A percentile compares a stretch with the other conserved stretches of the same genome.
Evolutionary conservation across 2,797 vertebrate species (phyloP).

Genomic region (Acanthurus leucopareius): DNA sequence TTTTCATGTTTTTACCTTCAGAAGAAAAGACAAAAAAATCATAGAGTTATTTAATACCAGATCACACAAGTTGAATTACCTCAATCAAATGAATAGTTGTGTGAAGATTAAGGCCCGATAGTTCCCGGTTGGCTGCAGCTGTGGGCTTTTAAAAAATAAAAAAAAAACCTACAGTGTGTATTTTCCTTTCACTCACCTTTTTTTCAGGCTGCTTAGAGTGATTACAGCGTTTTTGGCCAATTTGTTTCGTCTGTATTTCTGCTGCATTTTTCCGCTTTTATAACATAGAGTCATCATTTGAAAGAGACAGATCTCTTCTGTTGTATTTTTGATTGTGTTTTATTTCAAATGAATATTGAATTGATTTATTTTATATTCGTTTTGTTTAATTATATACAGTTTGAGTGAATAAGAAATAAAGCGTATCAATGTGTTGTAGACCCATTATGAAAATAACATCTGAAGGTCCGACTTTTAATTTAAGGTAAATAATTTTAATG

Average conservation of each 20-base stretch:
- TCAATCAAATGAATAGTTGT: background rate
- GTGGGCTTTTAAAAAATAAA: conserved; percentile 2
- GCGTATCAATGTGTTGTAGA: background rate
- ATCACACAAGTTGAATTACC: background rate
- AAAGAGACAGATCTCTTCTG: background rate
- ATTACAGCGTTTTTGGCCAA: background rate
- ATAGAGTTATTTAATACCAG: background rate
- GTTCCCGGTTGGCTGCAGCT: conserved; percentile 30
- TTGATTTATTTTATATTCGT: conserved; percentile 6
- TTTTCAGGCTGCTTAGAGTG: conserved; percentile 20
- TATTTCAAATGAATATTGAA: too few relatives aligned
- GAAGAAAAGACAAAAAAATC: background rate
- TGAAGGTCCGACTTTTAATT: background rate
- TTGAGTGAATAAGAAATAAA: background rate
- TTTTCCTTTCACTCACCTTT: conserved; percentile 41
- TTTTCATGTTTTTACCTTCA: conserved; percentile 19
- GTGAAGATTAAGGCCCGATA: background rate
- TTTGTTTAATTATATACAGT: conserved; percentile 8
- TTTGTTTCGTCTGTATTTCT: conserved; percentile 23
- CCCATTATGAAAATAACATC: background rate
- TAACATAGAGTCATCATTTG: background rate
- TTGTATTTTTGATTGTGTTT: background rate
- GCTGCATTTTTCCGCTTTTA: background rate
- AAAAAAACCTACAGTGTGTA: conserved; percentile 24
- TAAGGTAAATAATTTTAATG: too few relatives aligned